Evolutionary conservation across 2,113 vertebrate species (phyloP), one percentile per base, ranked within the genome.

Genomic region (Dromas ardeola): DNA sequence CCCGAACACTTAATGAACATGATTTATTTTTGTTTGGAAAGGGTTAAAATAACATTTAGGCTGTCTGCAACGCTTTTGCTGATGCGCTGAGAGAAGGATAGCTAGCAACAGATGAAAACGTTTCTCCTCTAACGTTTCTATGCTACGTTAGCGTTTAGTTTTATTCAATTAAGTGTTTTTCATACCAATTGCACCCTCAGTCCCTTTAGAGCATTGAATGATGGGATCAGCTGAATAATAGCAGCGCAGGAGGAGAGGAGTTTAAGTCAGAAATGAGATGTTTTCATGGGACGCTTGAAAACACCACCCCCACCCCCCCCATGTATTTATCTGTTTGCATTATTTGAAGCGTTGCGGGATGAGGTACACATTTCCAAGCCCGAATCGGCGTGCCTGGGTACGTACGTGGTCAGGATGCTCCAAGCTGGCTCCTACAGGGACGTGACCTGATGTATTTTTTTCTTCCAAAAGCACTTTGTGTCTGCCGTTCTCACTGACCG

Each of bases 41-140:
- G 34, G 10, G 18, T 53, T 81, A n/a, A 65, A 73, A 16, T 10
- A 36, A 17, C 58, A 14, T 21, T 42, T n/a, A 14, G 50, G 56
- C 81, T 83, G n/a, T 27, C n/a, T 58, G 62, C 43, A 40, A 3
- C 5, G 18, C 16, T 0, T 58, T 20, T 34, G 65, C 78, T 55
- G 50, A 16, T 26, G 78, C 32, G 3, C 42, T 32, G 47, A n/a
- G 78, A 59, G 77, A 23, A 50, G 66, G 56, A 13, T 13, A 73
- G 53, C 50, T 40, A 21, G 20, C 17, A 40, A 9, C 0, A 0
- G 11, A 2, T 6, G 17, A 52, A 49, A 29, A 14, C 23, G 27
- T 74, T 7, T 4, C 36, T 14, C 15, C 65, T 40, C 9, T 56
- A 1, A 47, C 10, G 32, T 8, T 71, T 66, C 65, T 53, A 10